Base-by-base conservation (phyloP, 2,113 vertebrate genomes). In the Rallus limicola region DNA sequence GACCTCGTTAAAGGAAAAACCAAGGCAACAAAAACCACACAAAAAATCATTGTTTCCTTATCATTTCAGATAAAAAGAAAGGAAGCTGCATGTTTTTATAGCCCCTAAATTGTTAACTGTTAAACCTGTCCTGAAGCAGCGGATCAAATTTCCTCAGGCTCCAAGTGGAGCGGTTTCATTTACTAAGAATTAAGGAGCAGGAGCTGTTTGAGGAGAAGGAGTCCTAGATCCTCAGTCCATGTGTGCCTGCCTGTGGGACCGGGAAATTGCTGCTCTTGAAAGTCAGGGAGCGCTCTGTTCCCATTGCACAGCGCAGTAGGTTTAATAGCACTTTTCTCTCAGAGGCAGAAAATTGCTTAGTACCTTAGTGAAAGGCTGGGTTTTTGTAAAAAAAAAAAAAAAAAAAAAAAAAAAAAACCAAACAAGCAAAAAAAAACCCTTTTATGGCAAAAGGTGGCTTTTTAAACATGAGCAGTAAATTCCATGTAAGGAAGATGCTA, bases 41-140 rank as follows among this genome's bases (percentile, higher is more conserved):
- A 56, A 71, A 64, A 82, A 55, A 23, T 50, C 33, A 52, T 53
- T 63, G 44, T 89, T 89, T 85, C 33, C 92, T 93, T 96, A 96
- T 93, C 84, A 36, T 38, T 64, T 72, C 40, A 79, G 80, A 94
- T 94, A 34, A 77, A 88, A 85, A 86, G 80, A 83, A 78, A 93
- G 94, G 94, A 93, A 96, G 78, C 79, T 79, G 69, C 5, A 8
- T 18, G 63, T 80, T 69, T 97, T 97, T 97, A 97, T 93, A 88
- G 92, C 88, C 6, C 4, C 42, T 83, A 6, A 89, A 85, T 80
- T 92, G 90, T 93, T 97, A 96, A 93, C 87, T 93, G 92, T 69
- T 95, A 75, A 86, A 70, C 74, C 8, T 31, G 24, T 58, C 26
- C 17, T 38, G 46, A 70, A 88, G 67, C 14, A 15, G 62, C 10